phyloP scores from a whole-genome alignment of 1,140 invertebrate genomes.

The Drosophila lowei region DNA sequence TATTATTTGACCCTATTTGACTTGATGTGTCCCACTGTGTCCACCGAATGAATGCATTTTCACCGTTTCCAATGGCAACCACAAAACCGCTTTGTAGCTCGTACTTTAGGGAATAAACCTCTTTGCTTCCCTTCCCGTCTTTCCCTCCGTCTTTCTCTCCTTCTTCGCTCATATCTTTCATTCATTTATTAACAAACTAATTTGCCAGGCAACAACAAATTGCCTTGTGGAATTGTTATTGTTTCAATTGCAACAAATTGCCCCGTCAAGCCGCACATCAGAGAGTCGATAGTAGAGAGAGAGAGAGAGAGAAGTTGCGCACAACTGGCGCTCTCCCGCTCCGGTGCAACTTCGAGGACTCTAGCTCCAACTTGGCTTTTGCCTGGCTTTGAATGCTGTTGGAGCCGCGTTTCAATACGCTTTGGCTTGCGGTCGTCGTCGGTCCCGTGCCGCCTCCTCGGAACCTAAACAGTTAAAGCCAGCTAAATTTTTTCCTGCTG shows the following conservation, averaged over 20 bases:
- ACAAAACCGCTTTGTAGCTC: background rate
- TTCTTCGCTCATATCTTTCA: conserved; percentile 6
- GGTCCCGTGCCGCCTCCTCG: conserved; percentile 50
- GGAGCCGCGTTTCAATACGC: conserved; percentile 77
- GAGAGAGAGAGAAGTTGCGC: conserved; percentile 41
- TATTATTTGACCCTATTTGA: too few species aligned
- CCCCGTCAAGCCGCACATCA: conserved; percentile 31
- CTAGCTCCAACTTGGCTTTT: conserved; percentile 40
- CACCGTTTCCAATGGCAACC: conserved; percentile 29
- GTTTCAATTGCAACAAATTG: conserved; percentile 81
- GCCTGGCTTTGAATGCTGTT: conserved; percentile 53
- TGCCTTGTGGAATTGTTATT: conserved; percentile 71
- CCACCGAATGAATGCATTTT: conserved; percentile 24
- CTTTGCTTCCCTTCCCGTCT: conserved; percentile 17
- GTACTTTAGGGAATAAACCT: conserved; percentile 39
- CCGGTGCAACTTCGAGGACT: conserved; percentile 29
- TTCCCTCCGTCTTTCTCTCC: background rate
- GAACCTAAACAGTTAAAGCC: background rate
- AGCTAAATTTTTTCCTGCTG: conserved; percentile 45
- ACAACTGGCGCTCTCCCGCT: conserved; percentile 17
- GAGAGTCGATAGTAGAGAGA: conserved; percentile 17
- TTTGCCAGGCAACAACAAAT: conserved; percentile 77
- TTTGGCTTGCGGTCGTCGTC: conserved; percentile 77
- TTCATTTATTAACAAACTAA: conserved; percentile 79
- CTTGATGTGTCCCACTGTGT: conserved; percentile 16